These are phyloP conservation scores for Lates calcarifer DNA, from an alignment of 2,113 vertebrate species.

Conservation along the genomic window DNA sequence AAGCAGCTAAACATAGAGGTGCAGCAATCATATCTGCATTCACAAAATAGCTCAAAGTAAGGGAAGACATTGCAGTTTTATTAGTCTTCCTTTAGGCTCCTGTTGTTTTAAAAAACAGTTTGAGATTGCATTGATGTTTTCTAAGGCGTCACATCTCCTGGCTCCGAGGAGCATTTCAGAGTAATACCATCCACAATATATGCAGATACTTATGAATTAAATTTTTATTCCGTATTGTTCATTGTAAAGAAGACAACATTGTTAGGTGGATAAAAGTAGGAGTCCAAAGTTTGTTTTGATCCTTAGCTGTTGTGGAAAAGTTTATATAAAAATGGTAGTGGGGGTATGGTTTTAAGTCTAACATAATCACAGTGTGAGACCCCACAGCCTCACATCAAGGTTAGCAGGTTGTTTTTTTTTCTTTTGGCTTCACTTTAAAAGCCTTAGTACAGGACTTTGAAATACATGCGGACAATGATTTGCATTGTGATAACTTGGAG, in stretches of 20 bases:
- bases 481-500: neutral
- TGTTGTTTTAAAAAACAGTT: neutral
- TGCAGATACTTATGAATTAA: neutral
- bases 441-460: no score
- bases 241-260: no score
- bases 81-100: neutral
- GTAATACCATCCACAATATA: neutral
- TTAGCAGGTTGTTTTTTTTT: no score
- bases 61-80: neutral
- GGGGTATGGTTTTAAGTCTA: neutral
- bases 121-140: neutral
- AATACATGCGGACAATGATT: neutral
- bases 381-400: no score
- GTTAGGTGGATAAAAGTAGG: no score
- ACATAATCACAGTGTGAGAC: neutral
- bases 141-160: neutral
- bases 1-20: neutral
- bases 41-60: neutral
- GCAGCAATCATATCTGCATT: neutral
- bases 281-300: neutral
- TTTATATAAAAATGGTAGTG: neutral
- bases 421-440: neutral
- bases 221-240: no score
- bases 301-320: no score
- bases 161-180: neutral